A percentile compares a stretch with the other conserved stretches of the same genome.
These are phyloP conservation scores for Petrocephalus sullivani DNA, from an alignment of 2,797 vertebrate species.

Conservation along the genomic window DNA sequence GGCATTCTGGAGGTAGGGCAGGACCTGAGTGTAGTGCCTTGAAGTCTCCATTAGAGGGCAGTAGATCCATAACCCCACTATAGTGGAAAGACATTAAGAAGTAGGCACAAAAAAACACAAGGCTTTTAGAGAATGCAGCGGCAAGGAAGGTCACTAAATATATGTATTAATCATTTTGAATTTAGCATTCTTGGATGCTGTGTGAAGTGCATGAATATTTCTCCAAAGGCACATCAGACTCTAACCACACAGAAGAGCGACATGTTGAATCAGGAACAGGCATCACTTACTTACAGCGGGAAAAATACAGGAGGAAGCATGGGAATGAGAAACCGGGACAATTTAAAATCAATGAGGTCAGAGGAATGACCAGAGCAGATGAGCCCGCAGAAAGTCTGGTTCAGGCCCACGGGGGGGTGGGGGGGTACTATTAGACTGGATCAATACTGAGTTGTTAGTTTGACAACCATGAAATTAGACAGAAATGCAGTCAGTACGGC, in stretches of 20 bases:
- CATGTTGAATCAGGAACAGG: neutral
- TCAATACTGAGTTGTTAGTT: constrained; percentile 53
- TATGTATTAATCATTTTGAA: neutral
- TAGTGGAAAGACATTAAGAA: neutral
- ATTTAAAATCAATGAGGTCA: constrained; percentile 3
- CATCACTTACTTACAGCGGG: neutral
- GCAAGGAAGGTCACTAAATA: neutral
- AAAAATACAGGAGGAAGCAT: neutral
- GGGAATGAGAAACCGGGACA: neutral
- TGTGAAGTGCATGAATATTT: neutral
- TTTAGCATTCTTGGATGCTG: neutral
- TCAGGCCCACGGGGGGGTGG: constrained; percentile 36
- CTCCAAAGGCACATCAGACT: neutral
- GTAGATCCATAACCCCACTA: neutral
- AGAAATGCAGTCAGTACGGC: constrained; percentile 49
- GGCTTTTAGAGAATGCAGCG: neutral
- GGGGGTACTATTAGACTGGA: constrained; percentile 46
- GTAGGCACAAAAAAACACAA: neutral
- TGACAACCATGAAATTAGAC: constrained; percentile 58
- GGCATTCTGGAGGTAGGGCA: neutral
- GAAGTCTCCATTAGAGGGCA: neutral
- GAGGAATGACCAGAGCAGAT: constrained; percentile 24
- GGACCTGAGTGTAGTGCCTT: neutral
- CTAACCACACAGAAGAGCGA: neutral
- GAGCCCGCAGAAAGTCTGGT: neutral